phyloP scores from a whole-genome alignment of 2,888 invertebrate species.

The Tetragonula carbonaria region DNA sequence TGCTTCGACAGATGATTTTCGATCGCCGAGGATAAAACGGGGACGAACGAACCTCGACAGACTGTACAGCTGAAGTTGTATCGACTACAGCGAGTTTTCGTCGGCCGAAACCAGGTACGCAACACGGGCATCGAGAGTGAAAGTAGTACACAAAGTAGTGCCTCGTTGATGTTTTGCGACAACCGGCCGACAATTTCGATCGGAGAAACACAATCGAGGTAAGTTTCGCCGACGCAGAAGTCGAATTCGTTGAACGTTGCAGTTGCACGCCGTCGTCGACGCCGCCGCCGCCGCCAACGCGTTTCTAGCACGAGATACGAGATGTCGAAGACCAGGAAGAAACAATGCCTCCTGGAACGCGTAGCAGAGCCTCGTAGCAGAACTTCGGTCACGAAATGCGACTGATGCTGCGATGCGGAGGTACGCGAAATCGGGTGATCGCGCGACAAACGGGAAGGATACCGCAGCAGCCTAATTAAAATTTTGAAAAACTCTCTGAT shows the following conservation, averaged over 20 bases:
- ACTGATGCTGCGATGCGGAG: constrained; percentile 9
- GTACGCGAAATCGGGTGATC: constrained; percentile 15
- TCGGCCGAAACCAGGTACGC: constrained; percentile 40
- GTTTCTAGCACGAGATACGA: constrained; percentile 17
- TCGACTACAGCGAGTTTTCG: constrained; percentile 73
- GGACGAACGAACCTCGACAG: constrained; percentile 76
- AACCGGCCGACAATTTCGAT: background rate
- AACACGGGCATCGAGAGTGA: background rate
- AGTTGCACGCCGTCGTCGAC: constrained; percentile 48
- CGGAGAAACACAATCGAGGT: background rate
- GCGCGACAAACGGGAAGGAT: constrained; percentile 31
- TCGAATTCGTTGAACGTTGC: constrained; percentile 47
- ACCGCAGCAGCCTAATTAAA: constrained; percentile 44
- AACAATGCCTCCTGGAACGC: constrained; percentile 27
- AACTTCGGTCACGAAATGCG: background rate
- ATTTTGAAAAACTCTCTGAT: constrained; percentile 59
- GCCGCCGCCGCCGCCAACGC: constrained; percentile 48
- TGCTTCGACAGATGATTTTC: background rate
- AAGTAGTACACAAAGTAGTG: background rate
- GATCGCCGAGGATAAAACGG: background rate
- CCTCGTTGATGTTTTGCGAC: background rate
- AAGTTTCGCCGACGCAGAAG: constrained; percentile 18
- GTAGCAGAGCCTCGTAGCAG: background rate
- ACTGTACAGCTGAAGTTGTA: constrained; percentile 78
- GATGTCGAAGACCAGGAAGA: constrained; percentile 65